These are phyloP conservation scores for Camptogramma bilineatum DNA, from an alignment of 2,888 invertebrate species.

Conservation along the genomic window DNA sequence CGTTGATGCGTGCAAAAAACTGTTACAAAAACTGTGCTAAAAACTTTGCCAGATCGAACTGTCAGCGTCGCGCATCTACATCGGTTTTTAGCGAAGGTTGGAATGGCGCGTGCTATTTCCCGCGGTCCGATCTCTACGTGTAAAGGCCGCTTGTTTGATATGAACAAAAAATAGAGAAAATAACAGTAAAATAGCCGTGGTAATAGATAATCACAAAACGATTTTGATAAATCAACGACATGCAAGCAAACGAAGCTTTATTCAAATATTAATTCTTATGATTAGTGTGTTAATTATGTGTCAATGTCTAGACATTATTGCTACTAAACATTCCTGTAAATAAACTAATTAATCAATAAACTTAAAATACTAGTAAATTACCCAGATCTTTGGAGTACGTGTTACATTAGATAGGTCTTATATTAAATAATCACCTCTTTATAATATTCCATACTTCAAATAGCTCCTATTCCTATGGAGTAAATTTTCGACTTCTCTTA, in stretches of 20 bases:
- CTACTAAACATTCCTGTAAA: conserved; percentile 72
- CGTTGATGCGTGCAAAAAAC: too few relatives aligned
- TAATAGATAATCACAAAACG: background rate
- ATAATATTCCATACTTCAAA: conserved; percentile 27
- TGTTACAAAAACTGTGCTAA: too few relatives aligned
- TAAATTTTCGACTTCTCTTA: conserved; percentile 14
- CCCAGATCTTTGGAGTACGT: conserved; percentile 33
- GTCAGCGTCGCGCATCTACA: too few relatives aligned
- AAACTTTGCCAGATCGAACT: too few relatives aligned
- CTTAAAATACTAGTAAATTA: conserved; percentile 45
- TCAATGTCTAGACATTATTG: conserved; percentile 33
- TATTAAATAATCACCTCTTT: conserved; percentile 13
- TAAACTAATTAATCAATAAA: conserved; percentile 51
- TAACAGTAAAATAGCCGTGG: background rate
- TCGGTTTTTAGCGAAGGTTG: too few relatives aligned
- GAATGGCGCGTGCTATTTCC: too few relatives aligned
- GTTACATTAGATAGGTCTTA: conserved; percentile 26
- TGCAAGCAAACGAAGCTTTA: conserved; percentile 31
- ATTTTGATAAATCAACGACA: conserved; percentile 19
- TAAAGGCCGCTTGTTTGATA: too few relatives aligned
- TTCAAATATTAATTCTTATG: conserved; percentile 31
- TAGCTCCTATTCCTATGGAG: background rate
- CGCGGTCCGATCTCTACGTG: too few relatives aligned
- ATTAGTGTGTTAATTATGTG: conserved; percentile 26
- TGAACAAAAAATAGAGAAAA: conserved; percentile 6